phyloP scores from a whole-genome alignment of 1,140 invertebrate species.

The Polyergus mexicanus region DNA sequence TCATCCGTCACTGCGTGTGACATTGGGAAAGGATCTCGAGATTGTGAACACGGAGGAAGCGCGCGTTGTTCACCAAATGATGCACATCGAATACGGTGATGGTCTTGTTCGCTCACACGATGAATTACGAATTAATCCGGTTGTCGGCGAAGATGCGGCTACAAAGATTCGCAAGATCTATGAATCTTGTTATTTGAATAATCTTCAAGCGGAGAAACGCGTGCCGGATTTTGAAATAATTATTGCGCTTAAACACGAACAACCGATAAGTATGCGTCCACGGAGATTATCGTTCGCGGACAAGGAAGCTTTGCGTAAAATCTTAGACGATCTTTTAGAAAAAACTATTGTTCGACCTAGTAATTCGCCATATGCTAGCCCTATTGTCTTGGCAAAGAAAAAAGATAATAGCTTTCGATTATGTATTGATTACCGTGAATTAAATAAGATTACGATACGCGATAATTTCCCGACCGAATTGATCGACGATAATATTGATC shows the following conservation, averaged over 20 bases:
- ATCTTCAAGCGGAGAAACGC: background rate
- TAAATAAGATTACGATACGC: no score
- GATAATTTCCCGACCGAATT: no score
- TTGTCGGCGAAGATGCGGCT: background rate
- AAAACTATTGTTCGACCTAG: background rate
- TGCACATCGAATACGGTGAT: background rate
- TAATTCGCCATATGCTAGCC: background rate
- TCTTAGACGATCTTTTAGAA: background rate
- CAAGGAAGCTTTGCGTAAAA: background rate
- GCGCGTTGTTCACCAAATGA: background rate
- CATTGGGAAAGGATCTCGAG: no score
- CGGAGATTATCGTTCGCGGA: background rate
- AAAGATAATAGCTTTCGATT: no score
- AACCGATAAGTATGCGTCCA: slow-evolving; percentile 1
- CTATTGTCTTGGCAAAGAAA: slow-evolving; percentile 44
- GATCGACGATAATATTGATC: no score
- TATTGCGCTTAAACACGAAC: background rate
- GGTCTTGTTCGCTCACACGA: background rate
- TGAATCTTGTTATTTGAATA: background rate
- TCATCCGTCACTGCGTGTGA: background rate
- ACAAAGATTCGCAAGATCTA: background rate
- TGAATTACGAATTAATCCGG: background rate
- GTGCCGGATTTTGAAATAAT: slow-evolving; percentile 24
- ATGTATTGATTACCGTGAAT: no score
- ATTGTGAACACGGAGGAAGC: background rate